A percentile compares a stretch with the other conserved stretches of the same genome.
phyloP scores from a whole-genome alignment of 2,797 vertebrate species.

The Halcyon leucocephala region DNA sequence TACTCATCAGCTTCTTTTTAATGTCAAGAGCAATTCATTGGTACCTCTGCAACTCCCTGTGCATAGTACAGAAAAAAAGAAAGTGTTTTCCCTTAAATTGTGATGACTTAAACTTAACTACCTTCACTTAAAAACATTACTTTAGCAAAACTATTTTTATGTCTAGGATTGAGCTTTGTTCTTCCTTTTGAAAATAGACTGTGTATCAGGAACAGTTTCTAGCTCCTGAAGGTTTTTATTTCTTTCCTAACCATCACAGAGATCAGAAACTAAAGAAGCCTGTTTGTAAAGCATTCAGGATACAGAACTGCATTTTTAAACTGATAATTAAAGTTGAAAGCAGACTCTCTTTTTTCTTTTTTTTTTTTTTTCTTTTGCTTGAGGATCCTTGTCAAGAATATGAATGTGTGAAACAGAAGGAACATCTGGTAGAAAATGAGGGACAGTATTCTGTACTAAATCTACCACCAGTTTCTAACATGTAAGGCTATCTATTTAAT shows the following conservation, averaged over 20 bases:
- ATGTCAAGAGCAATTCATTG: neutral
- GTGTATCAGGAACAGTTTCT: neutral
- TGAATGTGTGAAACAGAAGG: neutral
- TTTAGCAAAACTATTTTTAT: neutral
- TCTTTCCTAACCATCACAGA: constrained; percentile 30
- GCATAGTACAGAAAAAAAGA: fast-evolving
- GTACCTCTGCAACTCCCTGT: neutral
- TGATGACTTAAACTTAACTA: neutral
- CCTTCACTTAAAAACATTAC: neutral
- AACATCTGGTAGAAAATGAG: neutral
- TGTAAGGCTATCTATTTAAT: neutral
- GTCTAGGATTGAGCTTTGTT: neutral
- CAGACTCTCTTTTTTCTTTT: neutral
- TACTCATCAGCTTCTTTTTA: neutral
- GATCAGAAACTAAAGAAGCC: neutral
- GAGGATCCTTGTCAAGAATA: neutral
- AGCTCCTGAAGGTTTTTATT: neutral
- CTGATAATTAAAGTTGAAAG: neutral
- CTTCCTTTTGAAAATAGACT: neutral
- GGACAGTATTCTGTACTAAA: neutral
- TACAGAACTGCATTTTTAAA: constrained; percentile 22
- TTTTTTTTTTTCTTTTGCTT: neutral
- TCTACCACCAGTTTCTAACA: neutral
- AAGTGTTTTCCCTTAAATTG: neutral
- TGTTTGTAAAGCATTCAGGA: neutral